Evolutionary conservation across 2,797 vertebrate species (phyloP), one percentile per base, ranked within the genome.

Genomic region (Chrysocyon brachyurus): DNA sequence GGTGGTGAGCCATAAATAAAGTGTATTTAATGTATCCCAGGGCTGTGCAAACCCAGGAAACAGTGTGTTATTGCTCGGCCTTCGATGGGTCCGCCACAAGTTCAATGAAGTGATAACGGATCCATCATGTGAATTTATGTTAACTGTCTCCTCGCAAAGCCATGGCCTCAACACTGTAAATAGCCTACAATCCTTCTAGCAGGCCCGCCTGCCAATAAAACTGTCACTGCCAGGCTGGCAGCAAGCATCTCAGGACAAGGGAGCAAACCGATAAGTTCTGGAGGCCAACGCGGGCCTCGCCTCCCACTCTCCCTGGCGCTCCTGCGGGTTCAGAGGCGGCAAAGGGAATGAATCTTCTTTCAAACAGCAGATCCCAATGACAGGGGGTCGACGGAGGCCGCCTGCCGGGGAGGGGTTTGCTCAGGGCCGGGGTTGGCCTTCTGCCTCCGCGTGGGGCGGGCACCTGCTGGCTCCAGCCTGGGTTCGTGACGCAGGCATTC

Each of bases 121-220:
- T 99, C 99, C 98, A 98, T 99, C 98, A 98, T 97, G 98, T 98
- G 99, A 98, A 99, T 99, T 99, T 99, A 99, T 99, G 99, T 98
- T 98, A 99, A 99, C 99, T 99, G 99, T 99, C 99, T 98, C 98
- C 98, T 98, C 98, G 98, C 98, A 97, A 98, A 99, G 99, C 99
- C 99, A 98, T 93, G 99, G 99, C 99, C 98, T 97, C 98, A 63
- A 97, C 98, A 98, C 99, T 98, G 99, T 99, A 99, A 99, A 99
- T 99, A 99, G 99, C 99, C 98, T 94, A 98, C 99, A 97, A 98
- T 99, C 99, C 99, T 98, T 98, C 98, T 98, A 98, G 99, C 99
- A 98, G 96, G 99, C 98, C 99, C 98, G 98, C 98, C 98, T 98
- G 99, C 99, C 99, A 98, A 99, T 99, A 99, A 99, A 99, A 99